These are phyloP conservation scores for Myrmecobius fasciatus DNA, from an alignment of 2,113 vertebrate species.

Conservation along the genomic window DNA sequence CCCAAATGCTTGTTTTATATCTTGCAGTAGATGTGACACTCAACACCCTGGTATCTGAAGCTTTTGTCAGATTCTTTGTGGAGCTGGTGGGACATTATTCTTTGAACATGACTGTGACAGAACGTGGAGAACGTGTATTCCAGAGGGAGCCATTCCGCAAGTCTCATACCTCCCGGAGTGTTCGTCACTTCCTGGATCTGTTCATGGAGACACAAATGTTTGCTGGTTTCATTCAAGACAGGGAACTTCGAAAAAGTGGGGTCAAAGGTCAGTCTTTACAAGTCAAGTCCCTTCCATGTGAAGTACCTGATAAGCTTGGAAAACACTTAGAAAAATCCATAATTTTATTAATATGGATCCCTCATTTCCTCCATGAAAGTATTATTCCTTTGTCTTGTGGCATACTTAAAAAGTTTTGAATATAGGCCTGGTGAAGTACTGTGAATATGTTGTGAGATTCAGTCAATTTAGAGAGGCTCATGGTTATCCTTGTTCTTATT, in stretches of 20 bases:
- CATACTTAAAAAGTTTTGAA: neutral
- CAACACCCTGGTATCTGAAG: slow-evolving; percentile 92
- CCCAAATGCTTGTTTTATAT: neutral
- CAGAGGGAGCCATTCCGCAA: slow-evolving; percentile 94
- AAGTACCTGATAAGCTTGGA: slow-evolving; percentile 9
- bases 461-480: neutral
- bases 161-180: slow-evolving; percentile 91
- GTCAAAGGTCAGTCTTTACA: slow-evolving; percentile 87
- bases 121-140: slow-evolving; percentile 87
- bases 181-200: slow-evolving; percentile 93
- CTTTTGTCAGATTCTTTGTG: slow-evolving; percentile 96
- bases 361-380: neutral
- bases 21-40: slow-evolving; percentile 78
- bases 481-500: neutral
- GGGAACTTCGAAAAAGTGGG: slow-evolving; percentile 91
- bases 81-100: slow-evolving; percentile 97
- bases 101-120: slow-evolving; percentile 90
- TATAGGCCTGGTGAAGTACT: neutral
- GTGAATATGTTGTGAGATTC: neutral
- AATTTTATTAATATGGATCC: neutral
- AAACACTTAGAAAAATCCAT: neutral
- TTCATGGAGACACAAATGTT: slow-evolving; percentile 99
- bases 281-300: slow-evolving; percentile 28
- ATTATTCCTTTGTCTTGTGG: neutral
- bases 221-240: slow-evolving; percentile 96